phyloP scores from a whole-genome alignment of 1,140 invertebrate species.

The Scaptodrosophila lebanonensis region DNA sequence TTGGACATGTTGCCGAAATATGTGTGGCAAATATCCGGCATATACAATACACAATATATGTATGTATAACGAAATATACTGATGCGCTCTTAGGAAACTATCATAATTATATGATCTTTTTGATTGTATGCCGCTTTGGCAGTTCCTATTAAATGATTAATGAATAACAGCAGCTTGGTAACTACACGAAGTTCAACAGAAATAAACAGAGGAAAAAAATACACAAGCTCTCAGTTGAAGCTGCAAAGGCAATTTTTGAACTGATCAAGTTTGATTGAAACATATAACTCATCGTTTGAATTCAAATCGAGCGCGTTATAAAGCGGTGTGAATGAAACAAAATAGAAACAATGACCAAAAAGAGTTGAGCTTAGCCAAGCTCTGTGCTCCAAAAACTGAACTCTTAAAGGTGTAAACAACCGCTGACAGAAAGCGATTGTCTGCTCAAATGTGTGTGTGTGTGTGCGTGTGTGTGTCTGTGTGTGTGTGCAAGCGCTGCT shows the following conservation, averaged over 20 bases:
- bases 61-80: conserved; percentile 37
- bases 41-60: conserved; percentile 51
- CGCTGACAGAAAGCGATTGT: neutral
- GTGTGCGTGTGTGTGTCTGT: conserved; percentile 3
- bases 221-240: neutral
- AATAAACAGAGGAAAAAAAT: conserved; percentile 28
- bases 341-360: conserved; percentile 13
- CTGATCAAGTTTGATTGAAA: conserved; percentile 44
- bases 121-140: conserved; percentile 36
- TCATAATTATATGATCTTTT: conserved; percentile 58
- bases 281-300: conserved; percentile 47
- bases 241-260: conserved; percentile 21
- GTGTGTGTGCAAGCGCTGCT: conserved; percentile 45
- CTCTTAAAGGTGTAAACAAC: conserved; percentile 4
- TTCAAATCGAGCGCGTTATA: conserved; percentile 37
- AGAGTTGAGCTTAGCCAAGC: conserved; percentile 29
- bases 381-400: conserved; percentile 1
- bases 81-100: too few relatives aligned
- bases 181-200: conserved; percentile 25
- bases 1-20: too few relatives aligned
- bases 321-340: conserved; percentile 37
- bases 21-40: conserved; percentile 56
- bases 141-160: conserved; percentile 68
- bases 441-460: neutral
- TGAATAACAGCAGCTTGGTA: conserved; percentile 38